These are phyloP conservation scores for Brachylomia viminalis DNA, from an alignment of 2,888 invertebrate genomes.

Conservation along the genomic window DNA sequence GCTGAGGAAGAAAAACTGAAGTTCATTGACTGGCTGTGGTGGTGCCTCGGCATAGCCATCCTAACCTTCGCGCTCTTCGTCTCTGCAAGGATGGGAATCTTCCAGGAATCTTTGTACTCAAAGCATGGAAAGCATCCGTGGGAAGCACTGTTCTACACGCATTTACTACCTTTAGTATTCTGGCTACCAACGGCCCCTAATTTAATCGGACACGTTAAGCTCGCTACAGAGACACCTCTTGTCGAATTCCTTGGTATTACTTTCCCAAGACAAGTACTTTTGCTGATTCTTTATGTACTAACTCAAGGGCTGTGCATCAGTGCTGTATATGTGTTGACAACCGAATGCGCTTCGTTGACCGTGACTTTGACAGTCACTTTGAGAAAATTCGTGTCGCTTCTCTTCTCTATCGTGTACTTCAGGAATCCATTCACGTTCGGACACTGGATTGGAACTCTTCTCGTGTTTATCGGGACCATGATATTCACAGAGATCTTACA, in stretches of 20 bases:
- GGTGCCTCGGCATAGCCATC: constrained; percentile 94
- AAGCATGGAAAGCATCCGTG: constrained; percentile 97
- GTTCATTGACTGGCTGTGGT: constrained; percentile 91
- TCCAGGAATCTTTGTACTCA: constrained; percentile 96
- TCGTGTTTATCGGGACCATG: constrained; percentile 98
- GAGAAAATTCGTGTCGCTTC: constrained; percentile 97
- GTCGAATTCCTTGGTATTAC: constrained; percentile 91
- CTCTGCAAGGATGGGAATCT: constrained; percentile 98
- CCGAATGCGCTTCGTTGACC: constrained; percentile 97
- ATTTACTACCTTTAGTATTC: constrained; percentile 96
- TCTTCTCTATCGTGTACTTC: constrained; percentile 99
- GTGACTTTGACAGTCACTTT: constrained; percentile 99
- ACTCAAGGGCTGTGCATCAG: constrained; percentile 98
- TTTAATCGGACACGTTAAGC: constrained; percentile 93
- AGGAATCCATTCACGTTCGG: constrained; percentile 97
- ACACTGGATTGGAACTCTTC: constrained; percentile 97
- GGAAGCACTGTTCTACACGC: constrained; percentile 97
- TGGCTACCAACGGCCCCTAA: constrained; percentile 95
- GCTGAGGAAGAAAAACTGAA: constrained; percentile 83
- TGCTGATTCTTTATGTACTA: constrained; percentile 94
- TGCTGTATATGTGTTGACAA: constrained; percentile 98
- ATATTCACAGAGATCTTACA: constrained; percentile 96
- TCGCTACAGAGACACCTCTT: constrained; percentile 92
- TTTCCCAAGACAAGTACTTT: constrained; percentile 93
- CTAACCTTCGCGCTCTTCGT: constrained; percentile 97